phyloP scores from a whole-genome alignment of 2,888 invertebrate species.

The Priocnemis perturbator region DNA sequence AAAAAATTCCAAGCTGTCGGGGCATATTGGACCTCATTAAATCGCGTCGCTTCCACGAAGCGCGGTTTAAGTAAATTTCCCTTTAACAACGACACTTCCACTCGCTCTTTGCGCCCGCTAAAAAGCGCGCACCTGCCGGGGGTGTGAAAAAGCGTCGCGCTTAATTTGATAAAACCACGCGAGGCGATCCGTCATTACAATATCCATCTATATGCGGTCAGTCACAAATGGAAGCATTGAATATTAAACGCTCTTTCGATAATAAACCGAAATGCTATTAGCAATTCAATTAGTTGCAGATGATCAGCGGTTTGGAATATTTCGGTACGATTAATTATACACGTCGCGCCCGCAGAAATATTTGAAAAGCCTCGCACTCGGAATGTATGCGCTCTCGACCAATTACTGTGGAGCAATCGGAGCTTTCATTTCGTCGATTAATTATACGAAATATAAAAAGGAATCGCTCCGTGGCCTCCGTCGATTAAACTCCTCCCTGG shows the following conservation, averaged over 20 bases:
- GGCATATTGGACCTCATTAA: too few relatives aligned
- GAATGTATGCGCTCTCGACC: conserved; percentile 17
- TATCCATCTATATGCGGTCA: conserved; percentile 29
- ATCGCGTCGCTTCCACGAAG: too few relatives aligned
- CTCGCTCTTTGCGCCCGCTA: too few relatives aligned
- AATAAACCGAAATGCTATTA: conserved; percentile 55
- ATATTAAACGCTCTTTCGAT: conserved; percentile 49
- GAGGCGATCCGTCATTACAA: conserved; percentile 1
- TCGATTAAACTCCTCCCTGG: conserved; percentile 25
- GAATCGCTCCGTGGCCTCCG: conserved; percentile 13
- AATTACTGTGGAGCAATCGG: conserved; percentile 27
- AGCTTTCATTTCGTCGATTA: conserved; percentile 27
- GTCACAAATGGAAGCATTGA: conserved; percentile 45
- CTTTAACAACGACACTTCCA: too few relatives aligned
- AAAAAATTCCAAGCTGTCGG: too few relatives aligned
- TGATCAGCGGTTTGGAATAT: conserved; percentile 53
- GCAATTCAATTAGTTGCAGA: conserved; percentile 55
- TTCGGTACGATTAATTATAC: conserved; percentile 54
- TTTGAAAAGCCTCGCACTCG: conserved; percentile 31
- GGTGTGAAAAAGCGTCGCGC: not conserved
- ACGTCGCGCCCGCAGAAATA: conserved; percentile 37
- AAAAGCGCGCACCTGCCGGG: too few relatives aligned
- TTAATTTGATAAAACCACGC: conserved; percentile 22
- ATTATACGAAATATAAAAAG: conserved; percentile 18
- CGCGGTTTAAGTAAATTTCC: too few relatives aligned